Percentiles rank a stretch among this genome's conserved stretches.
phyloP scores from a whole-genome alignment of 2,888 invertebrate genomes.

The Isotomurus palustris region DNA sequence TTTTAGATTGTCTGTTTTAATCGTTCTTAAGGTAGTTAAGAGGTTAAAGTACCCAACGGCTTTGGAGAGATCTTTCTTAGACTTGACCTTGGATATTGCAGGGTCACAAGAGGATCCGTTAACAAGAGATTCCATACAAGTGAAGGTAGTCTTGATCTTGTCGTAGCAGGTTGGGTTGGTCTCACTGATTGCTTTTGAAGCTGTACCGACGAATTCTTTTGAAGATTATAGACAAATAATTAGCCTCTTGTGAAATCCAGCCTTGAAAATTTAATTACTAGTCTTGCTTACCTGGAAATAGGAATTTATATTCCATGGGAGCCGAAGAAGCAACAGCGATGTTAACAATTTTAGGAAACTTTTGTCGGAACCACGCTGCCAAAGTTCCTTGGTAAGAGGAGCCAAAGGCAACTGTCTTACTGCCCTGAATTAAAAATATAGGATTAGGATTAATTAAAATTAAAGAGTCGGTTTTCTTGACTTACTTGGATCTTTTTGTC shows the following conservation, averaged over 20 bases:
- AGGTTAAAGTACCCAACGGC: no score
- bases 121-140: neutral
- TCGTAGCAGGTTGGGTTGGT: neutral
- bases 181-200: neutral
- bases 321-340: neutral
- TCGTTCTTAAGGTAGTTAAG: no score
- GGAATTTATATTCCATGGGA: neutral
- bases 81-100: no score
- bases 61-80: no score
- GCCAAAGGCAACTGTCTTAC: slow-evolving; percentile 60
- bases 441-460: no score
- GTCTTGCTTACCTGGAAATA: neutral
- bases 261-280: neutral
- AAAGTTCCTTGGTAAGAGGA: slow-evolving; percentile 98
- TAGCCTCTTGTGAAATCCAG: neutral
- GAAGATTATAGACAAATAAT: no score
- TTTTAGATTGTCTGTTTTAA: no score
- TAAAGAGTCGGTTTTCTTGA: no score
- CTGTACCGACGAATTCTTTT: neutral
- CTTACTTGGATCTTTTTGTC: neutral
- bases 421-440: no score
- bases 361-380: slow-evolving; percentile 88
- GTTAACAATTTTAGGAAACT: slow-evolving; percentile 80
- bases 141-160: neutral
- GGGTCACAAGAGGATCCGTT: no score